phyloP scores from a whole-genome alignment of 2,113 vertebrate genomes.

The Melozone crissalis region DNA sequence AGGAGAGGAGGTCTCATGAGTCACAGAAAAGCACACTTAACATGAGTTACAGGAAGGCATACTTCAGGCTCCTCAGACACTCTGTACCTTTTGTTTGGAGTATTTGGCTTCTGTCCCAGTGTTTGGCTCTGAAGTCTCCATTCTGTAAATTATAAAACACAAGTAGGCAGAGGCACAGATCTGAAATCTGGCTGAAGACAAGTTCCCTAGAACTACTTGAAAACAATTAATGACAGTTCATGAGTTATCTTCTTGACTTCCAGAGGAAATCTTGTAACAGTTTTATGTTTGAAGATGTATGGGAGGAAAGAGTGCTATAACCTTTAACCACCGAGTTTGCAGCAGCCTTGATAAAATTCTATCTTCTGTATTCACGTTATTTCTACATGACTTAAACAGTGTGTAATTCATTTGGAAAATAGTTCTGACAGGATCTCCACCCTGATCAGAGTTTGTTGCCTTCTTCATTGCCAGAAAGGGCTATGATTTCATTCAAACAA shows the following conservation, averaged over 20 bases:
- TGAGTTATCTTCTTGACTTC: neutral
- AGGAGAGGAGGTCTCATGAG: neutral
- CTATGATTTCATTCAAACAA: neutral
- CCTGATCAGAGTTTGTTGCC: neutral
- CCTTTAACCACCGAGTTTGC: neutral
- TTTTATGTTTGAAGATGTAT: neutral
- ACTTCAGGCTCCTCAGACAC: neutral
- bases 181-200: neutral
- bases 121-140: neutral
- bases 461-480: neutral
- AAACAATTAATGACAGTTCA: neutral
- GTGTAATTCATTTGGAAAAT: neutral
- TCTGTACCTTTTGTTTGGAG: neutral
- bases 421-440: slow-evolving; percentile 7
- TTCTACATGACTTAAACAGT: neutral
- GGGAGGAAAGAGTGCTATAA: neutral
- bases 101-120: neutral
- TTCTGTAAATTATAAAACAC: neutral
- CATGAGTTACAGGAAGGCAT: neutral
- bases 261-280: neutral
- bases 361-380: neutral
- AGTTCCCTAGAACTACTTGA: neutral
- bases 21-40: neutral
- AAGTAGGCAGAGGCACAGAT: neutral
- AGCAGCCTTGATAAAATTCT: neutral